phyloP scores from a whole-genome alignment of 2,797 vertebrate species.

The Cottoperca gobio region DNA sequence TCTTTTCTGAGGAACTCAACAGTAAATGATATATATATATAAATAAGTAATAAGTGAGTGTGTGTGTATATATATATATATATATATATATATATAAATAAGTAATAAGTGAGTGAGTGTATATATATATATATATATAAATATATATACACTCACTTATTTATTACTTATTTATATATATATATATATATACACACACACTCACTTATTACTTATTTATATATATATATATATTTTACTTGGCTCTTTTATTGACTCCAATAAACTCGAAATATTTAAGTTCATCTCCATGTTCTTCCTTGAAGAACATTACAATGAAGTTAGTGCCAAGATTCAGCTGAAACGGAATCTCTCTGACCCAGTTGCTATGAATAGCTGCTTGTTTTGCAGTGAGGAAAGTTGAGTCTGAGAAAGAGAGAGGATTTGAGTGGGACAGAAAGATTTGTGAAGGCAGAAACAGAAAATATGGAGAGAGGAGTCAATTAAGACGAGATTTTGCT shows the following conservation, averaged over 20 bases:
- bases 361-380: constrained; percentile 68
- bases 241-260: background rate
- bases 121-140: too few species aligned
- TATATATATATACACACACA: too few species aligned
- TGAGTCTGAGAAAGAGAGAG: background rate
- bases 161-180: too few species aligned
- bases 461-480: background rate
- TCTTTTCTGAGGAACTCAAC: too few species aligned
- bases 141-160: too few species aligned
- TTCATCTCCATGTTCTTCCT: background rate
- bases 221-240: too few species aligned
- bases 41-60: too few species aligned
- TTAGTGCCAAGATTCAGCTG: constrained; percentile 20
- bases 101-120: too few species aligned
- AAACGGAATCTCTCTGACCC: constrained; percentile 65
- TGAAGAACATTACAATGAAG: background rate
- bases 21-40: too few species aligned
- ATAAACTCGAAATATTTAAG: background rate
- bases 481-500: background rate
- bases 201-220: too few species aligned
- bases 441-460: background rate
- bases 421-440: background rate
- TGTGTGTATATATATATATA: too few species aligned
- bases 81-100: too few species aligned
- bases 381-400: constrained; percentile 51